Percentiles rank a stretch among this genome's conserved stretches.
Conservation (phyloP, 2,888 invertebrate genomes). For the Drosophila mercatorum region DNA sequence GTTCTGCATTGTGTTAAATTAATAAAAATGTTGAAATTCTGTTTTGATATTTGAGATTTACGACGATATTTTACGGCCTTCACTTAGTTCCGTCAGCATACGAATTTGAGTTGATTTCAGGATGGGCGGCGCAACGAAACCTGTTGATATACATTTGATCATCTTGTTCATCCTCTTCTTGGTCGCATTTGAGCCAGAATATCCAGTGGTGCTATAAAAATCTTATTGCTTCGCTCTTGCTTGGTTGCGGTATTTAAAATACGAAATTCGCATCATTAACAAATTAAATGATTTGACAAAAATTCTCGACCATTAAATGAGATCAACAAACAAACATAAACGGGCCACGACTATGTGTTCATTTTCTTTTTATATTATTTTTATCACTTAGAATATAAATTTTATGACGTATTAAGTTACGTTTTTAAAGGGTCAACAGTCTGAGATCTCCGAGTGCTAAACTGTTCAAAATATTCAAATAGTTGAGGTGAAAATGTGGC, state of each 20-base stretch:
- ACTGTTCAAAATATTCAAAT: not conserved
- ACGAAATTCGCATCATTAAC: conserved; percentile 48
- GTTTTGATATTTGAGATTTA: conserved; percentile 56
- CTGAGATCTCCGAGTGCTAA: conserved; percentile 3
- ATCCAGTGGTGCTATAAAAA: conserved; percentile 24
- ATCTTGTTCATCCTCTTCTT: not conserved
- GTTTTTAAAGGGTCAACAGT: conserved; percentile 22
- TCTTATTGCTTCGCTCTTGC: not conserved
- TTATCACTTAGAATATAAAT: conserved; percentile 15
- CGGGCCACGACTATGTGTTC: conserved; percentile 17
- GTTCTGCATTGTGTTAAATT: conserved; percentile 19
- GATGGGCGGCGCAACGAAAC: conserved; percentile 29
- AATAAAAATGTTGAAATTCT: conserved; percentile 26
- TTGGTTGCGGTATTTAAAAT: conserved; percentile 36
- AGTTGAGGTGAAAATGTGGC: not conserved
- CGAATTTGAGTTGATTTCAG: conserved; percentile 22
- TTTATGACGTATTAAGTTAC: conserved; percentile 24
- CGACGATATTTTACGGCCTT: conserved; percentile 48
- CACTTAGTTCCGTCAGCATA: conserved; percentile 41
- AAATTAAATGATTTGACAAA: conserved; percentile 49
- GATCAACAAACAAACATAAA: conserved; percentile 38
- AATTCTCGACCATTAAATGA: conserved; percentile 20
- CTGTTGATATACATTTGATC: conserved; percentile 16
- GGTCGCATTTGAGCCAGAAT: not conserved
- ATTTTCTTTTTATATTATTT: not conserved